Percentiles rank a stretch among this genome's conserved stretches.
phyloP scores from a whole-genome alignment of 2,797 vertebrate species.

The Gymnothorax javanicus region DNA sequence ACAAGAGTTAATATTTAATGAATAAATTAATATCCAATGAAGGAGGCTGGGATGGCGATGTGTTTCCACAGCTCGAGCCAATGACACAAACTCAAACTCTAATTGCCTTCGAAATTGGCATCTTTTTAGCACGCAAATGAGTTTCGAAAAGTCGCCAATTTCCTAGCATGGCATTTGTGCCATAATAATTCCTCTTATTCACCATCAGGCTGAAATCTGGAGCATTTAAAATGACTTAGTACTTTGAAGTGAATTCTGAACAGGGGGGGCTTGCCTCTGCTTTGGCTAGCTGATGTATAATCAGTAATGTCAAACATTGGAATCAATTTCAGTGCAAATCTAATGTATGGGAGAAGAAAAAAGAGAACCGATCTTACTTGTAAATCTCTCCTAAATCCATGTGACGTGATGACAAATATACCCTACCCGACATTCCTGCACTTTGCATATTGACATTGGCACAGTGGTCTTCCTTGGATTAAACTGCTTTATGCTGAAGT shows the following conservation, averaged over 20 bases:
- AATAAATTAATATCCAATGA: slow-evolving; percentile 83
- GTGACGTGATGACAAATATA: slow-evolving; percentile 60
- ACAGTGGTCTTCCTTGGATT: slow-evolving; percentile 71
- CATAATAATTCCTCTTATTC: background rate
- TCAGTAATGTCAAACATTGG: background rate
- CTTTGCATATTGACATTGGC: slow-evolving; percentile 70
- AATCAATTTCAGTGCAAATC: slow-evolving; percentile 3
- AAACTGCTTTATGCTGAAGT: slow-evolving; percentile 70
- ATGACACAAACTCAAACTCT: slow-evolving; percentile 43
- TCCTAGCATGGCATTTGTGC: background rate
- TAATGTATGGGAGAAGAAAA: background rate
- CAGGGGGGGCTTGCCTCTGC: background rate
- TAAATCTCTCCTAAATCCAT: slow-evolving; percentile 30
- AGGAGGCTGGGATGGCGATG: slow-evolving; percentile 53
- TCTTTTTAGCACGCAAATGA: slow-evolving; percentile 31
- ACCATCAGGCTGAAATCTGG: background rate
- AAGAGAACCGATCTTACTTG: slow-evolving; percentile 12
- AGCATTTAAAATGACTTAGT: background rate
- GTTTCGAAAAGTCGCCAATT: slow-evolving; percentile 1
- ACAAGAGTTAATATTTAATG: slow-evolving; percentile 79
- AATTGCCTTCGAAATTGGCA: slow-evolving; percentile 27
- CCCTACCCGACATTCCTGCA: slow-evolving; percentile 65
- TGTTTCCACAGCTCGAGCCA: slow-evolving; percentile 56
- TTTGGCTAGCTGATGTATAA: background rate
- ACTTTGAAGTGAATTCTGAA: background rate